phyloP scores from a whole-genome alignment of 2,113 vertebrate genomes.

The Sinocyclocheilus rhinocerous region DNA sequence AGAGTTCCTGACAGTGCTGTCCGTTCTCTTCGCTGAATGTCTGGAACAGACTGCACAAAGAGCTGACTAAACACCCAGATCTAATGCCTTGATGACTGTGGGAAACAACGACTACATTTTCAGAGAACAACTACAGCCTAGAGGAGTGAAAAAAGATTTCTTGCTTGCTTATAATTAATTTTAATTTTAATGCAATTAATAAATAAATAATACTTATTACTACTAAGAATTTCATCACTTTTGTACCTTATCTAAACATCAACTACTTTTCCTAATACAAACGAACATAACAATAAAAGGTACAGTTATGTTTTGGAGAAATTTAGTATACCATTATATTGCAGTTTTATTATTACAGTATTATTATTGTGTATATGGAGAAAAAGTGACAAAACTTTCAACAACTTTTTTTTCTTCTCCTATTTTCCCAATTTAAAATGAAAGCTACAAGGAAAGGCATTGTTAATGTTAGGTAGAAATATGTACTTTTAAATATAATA shows the following conservation, averaged over 20 bases:
- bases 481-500: not conserved
- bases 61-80: slow-evolving; percentile 67
- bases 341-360: too few relatives aligned
- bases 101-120: not conserved
- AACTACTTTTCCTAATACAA: not conserved
- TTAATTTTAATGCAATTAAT: not conserved
- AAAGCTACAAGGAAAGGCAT: not conserved
- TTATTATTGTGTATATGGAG: not conserved
- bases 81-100: slow-evolving; percentile 45
- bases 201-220: not conserved
- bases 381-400: not conserved
- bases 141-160: not conserved
- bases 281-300: not conserved
- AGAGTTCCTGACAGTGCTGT: slow-evolving; percentile 47
- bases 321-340: not conserved
- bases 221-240: not conserved
- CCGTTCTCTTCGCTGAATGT: slow-evolving; percentile 55
- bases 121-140: not conserved
- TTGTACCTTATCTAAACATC: not conserved
- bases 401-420: not conserved
- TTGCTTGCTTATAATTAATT: not conserved
- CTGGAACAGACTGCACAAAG: slow-evolving; percentile 69
- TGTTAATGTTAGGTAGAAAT: not conserved
- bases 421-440: not conserved
- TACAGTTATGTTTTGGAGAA: not conserved